phyloP scores from a whole-genome alignment of 2,888 invertebrate genomes.

The Ecliptopera silaceata region DNA sequence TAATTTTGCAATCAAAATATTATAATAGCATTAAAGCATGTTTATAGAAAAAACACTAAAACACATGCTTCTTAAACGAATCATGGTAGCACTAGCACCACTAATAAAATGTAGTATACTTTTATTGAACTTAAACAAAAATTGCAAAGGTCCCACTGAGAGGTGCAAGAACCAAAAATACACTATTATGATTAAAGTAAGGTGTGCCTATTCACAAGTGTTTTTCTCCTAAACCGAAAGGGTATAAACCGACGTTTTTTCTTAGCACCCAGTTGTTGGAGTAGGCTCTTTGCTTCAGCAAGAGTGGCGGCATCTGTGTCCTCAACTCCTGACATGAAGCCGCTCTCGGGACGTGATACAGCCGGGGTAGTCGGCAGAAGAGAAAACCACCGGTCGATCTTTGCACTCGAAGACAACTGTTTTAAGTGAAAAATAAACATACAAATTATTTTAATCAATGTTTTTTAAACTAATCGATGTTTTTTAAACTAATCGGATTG shows the following conservation, averaged over 20 bases:
- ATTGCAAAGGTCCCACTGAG: too few species aligned
- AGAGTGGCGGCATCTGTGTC: slow-evolving; percentile 83
- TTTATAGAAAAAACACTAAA: too few species aligned
- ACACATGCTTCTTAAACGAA: too few species aligned
- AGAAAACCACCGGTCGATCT: slow-evolving; percentile 92
- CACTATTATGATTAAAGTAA: slow-evolving; percentile 43
- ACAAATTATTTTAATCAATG: neutral
- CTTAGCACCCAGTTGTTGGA: slow-evolving; percentile 87
- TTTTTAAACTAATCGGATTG: too few species aligned
- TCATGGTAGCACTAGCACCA: too few species aligned
- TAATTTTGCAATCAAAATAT: too few species aligned
- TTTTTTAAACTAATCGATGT: too few species aligned
- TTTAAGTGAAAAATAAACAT: slow-evolving; percentile 30
- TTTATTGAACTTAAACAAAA: too few species aligned
- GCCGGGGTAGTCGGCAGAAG: slow-evolving; percentile 84
- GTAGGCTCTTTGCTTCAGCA: slow-evolving; percentile 86
- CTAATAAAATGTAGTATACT: too few species aligned
- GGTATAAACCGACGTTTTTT: slow-evolving; percentile 87
- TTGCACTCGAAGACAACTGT: slow-evolving; percentile 89
- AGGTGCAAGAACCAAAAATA: too few species aligned
- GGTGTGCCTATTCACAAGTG: slow-evolving; percentile 82
- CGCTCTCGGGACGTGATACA: slow-evolving; percentile 89
- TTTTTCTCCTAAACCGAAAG: slow-evolving; percentile 88
- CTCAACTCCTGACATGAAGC: slow-evolving; percentile 88
- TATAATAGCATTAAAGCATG: too few species aligned